These are phyloP conservation scores for Leucania comma DNA, from an alignment of 2,888 invertebrate species.

Conservation along the genomic window DNA sequence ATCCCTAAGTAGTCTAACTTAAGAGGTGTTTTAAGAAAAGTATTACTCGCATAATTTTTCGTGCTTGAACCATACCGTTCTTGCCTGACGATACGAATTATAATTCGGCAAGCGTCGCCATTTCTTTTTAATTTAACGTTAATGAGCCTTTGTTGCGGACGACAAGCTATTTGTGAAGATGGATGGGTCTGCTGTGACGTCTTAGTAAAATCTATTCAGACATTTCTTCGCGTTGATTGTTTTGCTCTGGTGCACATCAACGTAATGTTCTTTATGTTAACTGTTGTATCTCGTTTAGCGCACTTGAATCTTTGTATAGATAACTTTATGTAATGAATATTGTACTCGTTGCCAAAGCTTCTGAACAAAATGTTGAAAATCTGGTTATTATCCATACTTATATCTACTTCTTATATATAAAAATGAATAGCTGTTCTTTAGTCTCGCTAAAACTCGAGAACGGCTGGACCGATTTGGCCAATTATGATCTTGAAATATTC, in stretches of 20 bases:
- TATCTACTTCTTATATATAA: too few species aligned
- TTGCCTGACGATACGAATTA: slow-evolving; percentile 50
- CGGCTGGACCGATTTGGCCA: too few species aligned
- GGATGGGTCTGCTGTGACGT: slow-evolving; percentile 44
- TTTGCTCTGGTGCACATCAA: slow-evolving; percentile 21
- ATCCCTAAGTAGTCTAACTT: neutral
- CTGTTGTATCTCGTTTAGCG: neutral
- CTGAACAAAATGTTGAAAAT: neutral
- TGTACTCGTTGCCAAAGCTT: neutral
- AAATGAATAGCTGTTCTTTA: too few species aligned
- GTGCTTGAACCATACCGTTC: slow-evolving; percentile 34
- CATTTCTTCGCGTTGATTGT: slow-evolving; percentile 41
- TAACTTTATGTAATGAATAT: neutral
- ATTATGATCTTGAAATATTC: too few species aligned
- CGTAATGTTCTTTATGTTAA: slow-evolving; percentile 3
- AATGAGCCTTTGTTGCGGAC: slow-evolving; percentile 65
- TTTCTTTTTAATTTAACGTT: slow-evolving; percentile 67
- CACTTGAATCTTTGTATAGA: neutral
- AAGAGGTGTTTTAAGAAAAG: neutral
- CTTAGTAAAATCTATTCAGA: slow-evolving; percentile 40
- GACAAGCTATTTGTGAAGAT: slow-evolving; percentile 59
- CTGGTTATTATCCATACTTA: too few species aligned
- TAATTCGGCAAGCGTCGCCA: slow-evolving; percentile 51
- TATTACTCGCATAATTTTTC: slow-evolving; percentile 24
- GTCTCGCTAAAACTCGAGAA: too few species aligned